Evolutionary conservation across 92 coral and sea anemone species (phyloP).

Genomic region (Zoanthus gigantus): DNA sequence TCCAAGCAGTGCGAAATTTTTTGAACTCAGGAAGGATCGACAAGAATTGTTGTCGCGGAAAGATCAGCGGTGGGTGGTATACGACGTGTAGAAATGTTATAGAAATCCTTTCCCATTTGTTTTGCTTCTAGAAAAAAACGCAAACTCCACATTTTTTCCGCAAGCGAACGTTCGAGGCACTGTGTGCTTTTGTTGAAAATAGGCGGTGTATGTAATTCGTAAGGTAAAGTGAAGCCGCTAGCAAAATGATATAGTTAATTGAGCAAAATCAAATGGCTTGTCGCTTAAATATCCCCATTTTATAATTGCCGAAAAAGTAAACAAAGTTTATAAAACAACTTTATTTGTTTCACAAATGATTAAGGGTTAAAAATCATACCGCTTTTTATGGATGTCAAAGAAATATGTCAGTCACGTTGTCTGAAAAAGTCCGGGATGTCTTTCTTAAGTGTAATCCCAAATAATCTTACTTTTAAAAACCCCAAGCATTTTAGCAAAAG

Average conservation of each 20-base stretch:
- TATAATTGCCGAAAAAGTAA: slow-evolving; percentile 85
- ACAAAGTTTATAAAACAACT: slow-evolving; percentile 53
- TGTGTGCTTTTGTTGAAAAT: slow-evolving; percentile 55
- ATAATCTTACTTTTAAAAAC: neutral
- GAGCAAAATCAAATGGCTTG: slow-evolving; percentile 74
- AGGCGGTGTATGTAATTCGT: slow-evolving; percentile 56
- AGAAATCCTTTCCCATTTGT: slow-evolving; percentile 41
- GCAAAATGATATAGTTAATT: slow-evolving; percentile 76
- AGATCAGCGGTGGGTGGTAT: slow-evolving; percentile 37
- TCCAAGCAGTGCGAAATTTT: slow-evolving; percentile 36
- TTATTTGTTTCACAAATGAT: slow-evolving; percentile 40
- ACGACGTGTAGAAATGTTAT: slow-evolving; percentile 41
- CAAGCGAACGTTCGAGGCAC: slow-evolving; percentile 63
- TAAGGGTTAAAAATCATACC: slow-evolving; percentile 6
- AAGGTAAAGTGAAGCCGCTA: slow-evolving; percentile 64
- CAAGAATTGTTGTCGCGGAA: slow-evolving; percentile 59
- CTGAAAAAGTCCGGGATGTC: slow-evolving; percentile 19
- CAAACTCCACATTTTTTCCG: slow-evolving; percentile 49
- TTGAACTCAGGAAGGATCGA: slow-evolving; percentile 47
- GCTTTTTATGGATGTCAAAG: slow-evolving; percentile 7
- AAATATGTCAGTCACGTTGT: slow-evolving; percentile 15
- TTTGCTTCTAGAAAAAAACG: slow-evolving; percentile 39
- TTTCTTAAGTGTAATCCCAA: neutral
- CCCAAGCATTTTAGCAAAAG: slow-evolving; percentile 17
- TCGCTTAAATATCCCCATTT: slow-evolving; percentile 78